Base-by-base conservation (phyloP, 2,113 vertebrate species). In the Physeter macrocephalus region DNA sequence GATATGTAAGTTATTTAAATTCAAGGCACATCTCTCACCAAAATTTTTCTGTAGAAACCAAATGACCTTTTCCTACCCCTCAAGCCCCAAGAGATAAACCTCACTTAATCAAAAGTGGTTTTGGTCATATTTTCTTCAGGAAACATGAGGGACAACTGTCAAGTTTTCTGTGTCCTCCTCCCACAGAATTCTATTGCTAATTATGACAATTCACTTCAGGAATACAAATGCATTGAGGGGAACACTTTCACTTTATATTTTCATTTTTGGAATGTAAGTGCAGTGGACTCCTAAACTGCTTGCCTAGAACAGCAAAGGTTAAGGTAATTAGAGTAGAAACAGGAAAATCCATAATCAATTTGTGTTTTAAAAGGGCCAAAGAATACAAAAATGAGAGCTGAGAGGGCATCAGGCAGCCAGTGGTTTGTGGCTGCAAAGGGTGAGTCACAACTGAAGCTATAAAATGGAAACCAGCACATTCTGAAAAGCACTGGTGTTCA, bases 311-410 rank as follows among this genome's bases (percentile, higher is more conserved):
- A 41, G 31, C 52, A 91, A 80, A 82, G 92, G 84, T 71, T 82
- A 87, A 91, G 83, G 43, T 64, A 90, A 97, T 84, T 31, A 80
- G 21, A 96, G 46, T 10, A 41, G 57, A 97, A 94, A 66, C 71
- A 36, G 43, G 54, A 94, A 97, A 98, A 54, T 36, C 39, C 31
- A 72, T 27, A 67, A 69, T 62, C 36, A 34, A 75, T 89, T 41
- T 3, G 14, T 92, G 81, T 95, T 98, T 98, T 86, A 89, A 85
- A 98, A 75, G 43, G 25, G 29, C 36, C 64, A n/a, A 61, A 49
- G 31, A 52, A 46, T 39, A 66, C 20, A 62, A 66, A 66, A 27
- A 36, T 29, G 78, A 89, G 36, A 66, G 9, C 3, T 46, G 29
- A 49, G 43, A 25, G 39, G 27, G 25, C 39, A 21, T n/a, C 27